Evolutionary conservation across 2,113 vertebrate genomes (phyloP).

Genomic region (Cyanoderma ruficeps): DNA sequence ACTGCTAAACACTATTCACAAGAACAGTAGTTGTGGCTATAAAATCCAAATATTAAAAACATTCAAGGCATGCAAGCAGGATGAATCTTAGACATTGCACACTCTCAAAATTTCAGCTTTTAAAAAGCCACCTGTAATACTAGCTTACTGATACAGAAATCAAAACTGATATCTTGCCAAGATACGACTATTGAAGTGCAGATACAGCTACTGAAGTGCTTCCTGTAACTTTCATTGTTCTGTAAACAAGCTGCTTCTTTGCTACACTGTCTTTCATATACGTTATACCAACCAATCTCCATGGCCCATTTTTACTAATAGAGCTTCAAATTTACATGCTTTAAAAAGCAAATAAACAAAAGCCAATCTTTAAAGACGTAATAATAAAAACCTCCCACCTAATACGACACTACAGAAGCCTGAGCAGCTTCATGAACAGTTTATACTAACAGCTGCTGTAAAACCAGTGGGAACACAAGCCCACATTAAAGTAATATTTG

Average conservation of each 20-base stretch:
- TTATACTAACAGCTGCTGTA: conserved; percentile 14
- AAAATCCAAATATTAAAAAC: background rate
- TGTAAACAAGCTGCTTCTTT: background rate
- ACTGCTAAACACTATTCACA: background rate
- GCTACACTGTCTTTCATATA: background rate
- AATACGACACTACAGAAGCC: background rate
- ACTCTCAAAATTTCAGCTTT: background rate
- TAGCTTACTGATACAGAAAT: background rate
- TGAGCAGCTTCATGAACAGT: background rate
- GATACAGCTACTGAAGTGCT: background rate
- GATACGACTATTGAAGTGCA: background rate
- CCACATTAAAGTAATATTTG: conserved; percentile 2
- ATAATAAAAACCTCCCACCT: background rate
- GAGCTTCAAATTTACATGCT: conserved; percentile 14
- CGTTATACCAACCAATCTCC: background rate
- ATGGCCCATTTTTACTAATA: background rate
- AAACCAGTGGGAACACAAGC: conserved; percentile 1
- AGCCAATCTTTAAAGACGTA: background rate
- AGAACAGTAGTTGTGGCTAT: background rate
- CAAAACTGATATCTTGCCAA: background rate
- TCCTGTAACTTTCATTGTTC: background rate
- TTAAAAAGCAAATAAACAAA: background rate
- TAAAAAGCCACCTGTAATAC: background rate
- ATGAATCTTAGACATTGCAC: background rate
- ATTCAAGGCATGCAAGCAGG: background rate